These are phyloP conservation scores for Neodon shergylaensis DNA, from an alignment of 2,113 vertebrate genomes.

Conservation along the genomic window DNA sequence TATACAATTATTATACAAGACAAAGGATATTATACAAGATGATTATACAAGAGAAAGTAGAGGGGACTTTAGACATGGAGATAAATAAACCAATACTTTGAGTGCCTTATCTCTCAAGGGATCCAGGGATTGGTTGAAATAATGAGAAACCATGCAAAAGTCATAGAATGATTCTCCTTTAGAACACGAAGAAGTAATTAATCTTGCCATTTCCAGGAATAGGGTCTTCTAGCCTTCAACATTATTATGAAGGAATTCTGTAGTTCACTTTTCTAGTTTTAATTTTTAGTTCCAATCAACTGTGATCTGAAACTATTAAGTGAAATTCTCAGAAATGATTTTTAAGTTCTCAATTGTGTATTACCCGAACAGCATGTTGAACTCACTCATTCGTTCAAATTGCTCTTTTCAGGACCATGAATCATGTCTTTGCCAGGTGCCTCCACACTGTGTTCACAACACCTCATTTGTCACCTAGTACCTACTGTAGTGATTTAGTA, in stretches of 20 bases:
- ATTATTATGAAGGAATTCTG: not conserved
- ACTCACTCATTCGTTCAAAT: not conserved
- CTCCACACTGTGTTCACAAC: not conserved
- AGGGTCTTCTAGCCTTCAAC: not conserved
- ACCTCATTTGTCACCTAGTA: not conserved
- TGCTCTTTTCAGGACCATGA: fast-evolving
- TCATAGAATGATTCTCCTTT: not conserved
- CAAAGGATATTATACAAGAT: not conserved
- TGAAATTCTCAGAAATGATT: not conserved
- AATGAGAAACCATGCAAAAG: not conserved
- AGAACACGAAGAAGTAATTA: not conserved
- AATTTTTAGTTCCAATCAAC: not conserved
- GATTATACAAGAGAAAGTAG: not conserved
- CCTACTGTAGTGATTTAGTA: not conserved
- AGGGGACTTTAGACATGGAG: not conserved
- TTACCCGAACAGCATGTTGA: not conserved
- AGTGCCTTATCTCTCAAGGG: not conserved
- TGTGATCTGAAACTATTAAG: not conserved
- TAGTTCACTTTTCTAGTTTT: not conserved
- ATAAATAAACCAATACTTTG: not conserved
- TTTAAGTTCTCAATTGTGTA: not conserved
- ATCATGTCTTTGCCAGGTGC: not conserved
- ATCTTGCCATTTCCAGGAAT: not conserved
- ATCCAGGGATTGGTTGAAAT: not conserved
- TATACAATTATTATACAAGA: not conserved